These are phyloP conservation scores for Ceratina japonica DNA, from an alignment of 1,140 invertebrate genomes.

Conservation along the genomic window DNA sequence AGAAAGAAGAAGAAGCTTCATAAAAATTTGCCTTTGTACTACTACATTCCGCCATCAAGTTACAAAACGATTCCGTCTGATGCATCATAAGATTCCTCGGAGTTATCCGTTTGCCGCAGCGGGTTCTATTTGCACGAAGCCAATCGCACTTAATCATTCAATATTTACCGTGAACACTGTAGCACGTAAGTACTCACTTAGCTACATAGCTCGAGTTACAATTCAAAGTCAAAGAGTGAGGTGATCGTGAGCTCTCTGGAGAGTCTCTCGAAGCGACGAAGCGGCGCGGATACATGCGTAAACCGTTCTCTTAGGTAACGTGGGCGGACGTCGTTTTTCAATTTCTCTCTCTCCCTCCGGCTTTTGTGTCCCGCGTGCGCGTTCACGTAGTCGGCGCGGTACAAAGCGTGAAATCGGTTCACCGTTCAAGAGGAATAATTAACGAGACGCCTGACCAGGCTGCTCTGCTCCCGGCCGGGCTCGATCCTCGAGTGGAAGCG, in stretches of 20 bases:
- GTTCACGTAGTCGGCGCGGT: constrained; percentile 21
- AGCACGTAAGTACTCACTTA: not conserved
- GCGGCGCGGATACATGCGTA: constrained; percentile 16
- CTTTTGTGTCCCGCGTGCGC: constrained; percentile 18
- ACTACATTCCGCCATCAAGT: too few species aligned
- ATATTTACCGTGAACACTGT: constrained; percentile 3
- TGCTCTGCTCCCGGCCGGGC: not conserved
- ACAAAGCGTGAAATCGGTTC: constrained; percentile 45
- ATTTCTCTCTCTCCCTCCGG: constrained; percentile 38
- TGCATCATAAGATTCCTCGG: too few species aligned
- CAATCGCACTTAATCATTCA: not conserved
- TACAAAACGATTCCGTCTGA: too few species aligned
- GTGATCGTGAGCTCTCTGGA: not conserved
- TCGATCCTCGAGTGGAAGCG: constrained; percentile 41
- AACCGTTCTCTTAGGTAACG: not conserved
- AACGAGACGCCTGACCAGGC: constrained; percentile 37
- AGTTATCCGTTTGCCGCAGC: not conserved
- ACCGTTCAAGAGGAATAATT: constrained; percentile 53
- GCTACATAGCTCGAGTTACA: not conserved
- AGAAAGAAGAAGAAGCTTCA: too few species aligned
- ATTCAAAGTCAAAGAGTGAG: not conserved
- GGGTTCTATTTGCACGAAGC: not conserved
- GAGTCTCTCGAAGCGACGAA: not conserved
- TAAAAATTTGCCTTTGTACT: too few species aligned
- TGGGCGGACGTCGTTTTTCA: constrained; percentile 31